Conservation (phyloP, 2,888 invertebrate genomes). For the Lycaena phlaeas region DNA sequence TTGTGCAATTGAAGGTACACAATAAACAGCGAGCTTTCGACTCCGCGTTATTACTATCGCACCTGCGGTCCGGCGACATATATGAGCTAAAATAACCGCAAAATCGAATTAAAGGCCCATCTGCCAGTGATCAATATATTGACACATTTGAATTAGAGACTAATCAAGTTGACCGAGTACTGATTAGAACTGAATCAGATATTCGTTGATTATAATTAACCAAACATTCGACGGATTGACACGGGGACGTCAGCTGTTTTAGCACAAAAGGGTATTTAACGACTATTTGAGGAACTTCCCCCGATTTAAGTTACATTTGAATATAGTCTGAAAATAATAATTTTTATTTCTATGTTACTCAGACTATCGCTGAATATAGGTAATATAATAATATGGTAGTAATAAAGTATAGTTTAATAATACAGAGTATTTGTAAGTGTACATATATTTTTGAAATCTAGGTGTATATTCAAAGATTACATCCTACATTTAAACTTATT, state of each 20-base stretch:
- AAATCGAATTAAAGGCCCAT: conserved; percentile 61
- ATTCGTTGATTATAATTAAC: conserved; percentile 1
- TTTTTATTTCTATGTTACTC: too few relatives aligned
- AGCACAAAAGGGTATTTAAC: too few relatives aligned
- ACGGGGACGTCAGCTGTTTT: background rate
- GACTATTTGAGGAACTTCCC: too few relatives aligned
- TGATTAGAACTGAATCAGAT: conserved; percentile 20
- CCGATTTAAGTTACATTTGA: too few relatives aligned
- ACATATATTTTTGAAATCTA: too few relatives aligned
- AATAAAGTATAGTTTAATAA: too few relatives aligned
- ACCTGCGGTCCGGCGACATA: conserved; percentile 50
- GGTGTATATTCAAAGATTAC: too few relatives aligned
- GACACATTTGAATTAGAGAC: conserved; percentile 43
- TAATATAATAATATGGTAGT: too few relatives aligned
- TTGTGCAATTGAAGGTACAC: conserved; percentile 2
- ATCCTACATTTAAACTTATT: too few relatives aligned
- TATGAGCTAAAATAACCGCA: conserved; percentile 60
- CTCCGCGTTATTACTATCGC: conserved; percentile 44
- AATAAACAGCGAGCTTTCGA: conserved; percentile 12
- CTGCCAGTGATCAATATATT: conserved; percentile 44
- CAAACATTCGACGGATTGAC: conserved; percentile 3
- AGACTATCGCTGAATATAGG: too few relatives aligned
- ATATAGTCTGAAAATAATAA: too few relatives aligned
- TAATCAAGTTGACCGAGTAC: conserved; percentile 37
- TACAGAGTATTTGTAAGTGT: too few relatives aligned